Percentiles rank a stretch among this genome's conserved stretches.
Conservation (phyloP, 53 echinoderm and acorn worm species). For the Astropecten irregularis region DNA sequence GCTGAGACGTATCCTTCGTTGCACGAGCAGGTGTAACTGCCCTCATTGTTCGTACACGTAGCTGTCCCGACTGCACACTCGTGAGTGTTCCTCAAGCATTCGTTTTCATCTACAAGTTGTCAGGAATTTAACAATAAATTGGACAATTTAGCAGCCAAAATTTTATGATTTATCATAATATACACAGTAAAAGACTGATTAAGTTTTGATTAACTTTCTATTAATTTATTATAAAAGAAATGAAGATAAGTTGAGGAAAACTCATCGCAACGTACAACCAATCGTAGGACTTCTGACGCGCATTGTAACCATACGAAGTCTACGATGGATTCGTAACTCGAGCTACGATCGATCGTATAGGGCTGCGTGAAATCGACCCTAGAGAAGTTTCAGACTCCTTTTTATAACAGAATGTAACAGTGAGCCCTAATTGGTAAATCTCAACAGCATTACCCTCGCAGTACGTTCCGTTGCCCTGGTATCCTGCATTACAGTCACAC, state of each 20-base stretch:
- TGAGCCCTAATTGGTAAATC: not conserved
- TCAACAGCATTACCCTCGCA: constrained; percentile 18
- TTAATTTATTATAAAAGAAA: too few relatives aligned
- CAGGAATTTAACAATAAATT: not conserved
- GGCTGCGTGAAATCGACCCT: not conserved
- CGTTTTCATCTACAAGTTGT: not conserved
- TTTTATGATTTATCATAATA: not conserved
- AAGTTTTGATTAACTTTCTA: too few relatives aligned
- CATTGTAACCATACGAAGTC: too few relatives aligned
- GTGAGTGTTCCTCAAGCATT: constrained; percentile 36
- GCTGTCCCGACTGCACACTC: constrained; percentile 30
- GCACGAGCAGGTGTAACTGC: constrained; percentile 20
- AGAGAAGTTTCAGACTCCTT: not conserved
- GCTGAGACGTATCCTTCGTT: constrained; percentile 8
- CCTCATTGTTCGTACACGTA: constrained; percentile 10
- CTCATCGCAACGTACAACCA: too few relatives aligned
- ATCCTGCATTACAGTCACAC: constrained; percentile 27
- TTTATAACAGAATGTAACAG: not conserved
- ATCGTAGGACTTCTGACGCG: too few relatives aligned
- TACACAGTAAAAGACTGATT: not conserved
- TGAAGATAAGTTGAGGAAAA: too few relatives aligned
- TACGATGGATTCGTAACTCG: not conserved
- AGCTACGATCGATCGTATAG: too few relatives aligned
- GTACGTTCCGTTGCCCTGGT: constrained; percentile 18
- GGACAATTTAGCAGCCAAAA: not conserved